Evolutionary conservation across 2,888 invertebrate species (phyloP).

Genomic region (Drosophila suboccidentalis): DNA sequence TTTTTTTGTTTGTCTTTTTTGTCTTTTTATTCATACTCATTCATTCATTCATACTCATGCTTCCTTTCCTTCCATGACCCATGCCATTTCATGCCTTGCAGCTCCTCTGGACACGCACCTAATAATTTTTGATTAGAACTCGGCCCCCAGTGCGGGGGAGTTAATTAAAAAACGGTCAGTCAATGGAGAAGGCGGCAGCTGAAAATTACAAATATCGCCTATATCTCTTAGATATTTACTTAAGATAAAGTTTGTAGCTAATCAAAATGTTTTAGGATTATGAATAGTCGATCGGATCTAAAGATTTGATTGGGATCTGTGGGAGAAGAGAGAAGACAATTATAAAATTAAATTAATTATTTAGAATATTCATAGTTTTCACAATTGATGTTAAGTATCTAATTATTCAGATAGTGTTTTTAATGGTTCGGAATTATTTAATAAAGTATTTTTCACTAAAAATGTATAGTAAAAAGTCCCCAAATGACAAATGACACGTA

Average conservation of each 20-base stretch:
- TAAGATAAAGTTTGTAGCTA: constrained; percentile 1
- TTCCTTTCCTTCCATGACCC: not conserved
- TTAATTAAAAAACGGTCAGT: constrained; percentile 63
- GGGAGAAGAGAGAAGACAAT: not conserved
- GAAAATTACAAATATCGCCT: constrained; percentile 16
- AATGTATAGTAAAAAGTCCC: too few relatives aligned
- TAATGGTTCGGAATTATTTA: too few relatives aligned
- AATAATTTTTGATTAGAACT: constrained; percentile 69
- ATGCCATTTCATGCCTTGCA: constrained; percentile 35
- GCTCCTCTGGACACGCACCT: constrained; percentile 66
- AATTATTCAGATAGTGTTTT: too few relatives aligned
- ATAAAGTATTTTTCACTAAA: too few relatives aligned
- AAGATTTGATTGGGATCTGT: not conserved
- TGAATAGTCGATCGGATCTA: not conserved
- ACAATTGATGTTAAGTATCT: too few relatives aligned
- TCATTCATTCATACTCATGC: constrained; percentile 60
- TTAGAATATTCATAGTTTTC: too few relatives aligned
- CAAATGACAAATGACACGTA: too few relatives aligned
- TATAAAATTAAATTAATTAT: too few relatives aligned
- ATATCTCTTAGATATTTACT: constrained; percentile 7
- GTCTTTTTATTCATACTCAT: constrained; percentile 56
- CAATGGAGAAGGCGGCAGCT: not conserved
- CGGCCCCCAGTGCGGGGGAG: constrained; percentile 32
- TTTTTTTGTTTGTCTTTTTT: not conserved
- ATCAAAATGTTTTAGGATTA: not conserved